Conservation (phyloP, 2,113 vertebrate genomes). For the Semicossyphus pulcher region DNA sequence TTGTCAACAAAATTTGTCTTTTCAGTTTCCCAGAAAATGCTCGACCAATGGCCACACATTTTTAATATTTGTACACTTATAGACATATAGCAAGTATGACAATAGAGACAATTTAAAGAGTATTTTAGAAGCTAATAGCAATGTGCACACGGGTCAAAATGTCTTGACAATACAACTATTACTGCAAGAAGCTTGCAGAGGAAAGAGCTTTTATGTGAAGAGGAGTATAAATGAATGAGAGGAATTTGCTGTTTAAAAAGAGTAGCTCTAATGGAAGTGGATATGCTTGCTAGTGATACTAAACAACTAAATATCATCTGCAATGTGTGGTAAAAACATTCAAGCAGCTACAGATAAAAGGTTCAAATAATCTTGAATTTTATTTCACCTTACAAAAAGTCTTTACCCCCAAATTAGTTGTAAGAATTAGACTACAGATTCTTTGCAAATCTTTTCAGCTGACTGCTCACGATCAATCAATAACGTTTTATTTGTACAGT, state of each 20-base stretch:
- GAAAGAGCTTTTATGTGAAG: too few relatives aligned
- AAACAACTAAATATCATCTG: too few relatives aligned
- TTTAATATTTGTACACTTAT: not conserved
- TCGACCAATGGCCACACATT: not conserved
- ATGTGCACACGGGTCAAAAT: not conserved
- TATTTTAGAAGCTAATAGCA: not conserved
- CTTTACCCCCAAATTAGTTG: too few relatives aligned
- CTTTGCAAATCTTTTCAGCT: too few relatives aligned
- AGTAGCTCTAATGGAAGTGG: not conserved
- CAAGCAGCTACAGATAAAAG: not conserved
- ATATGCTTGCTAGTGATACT: not conserved
- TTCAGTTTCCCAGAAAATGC: constrained; percentile 1
- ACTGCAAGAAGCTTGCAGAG: not conserved
- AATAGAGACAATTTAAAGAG: not conserved
- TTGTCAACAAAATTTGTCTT: not conserved
- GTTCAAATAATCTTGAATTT: not conserved
- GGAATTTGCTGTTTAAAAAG: not conserved
- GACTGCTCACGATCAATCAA: too few relatives aligned
- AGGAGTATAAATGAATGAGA: too few relatives aligned
- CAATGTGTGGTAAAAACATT: too few relatives aligned
- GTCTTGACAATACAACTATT: not conserved
- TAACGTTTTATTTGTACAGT: too few relatives aligned
- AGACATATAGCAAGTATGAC: not conserved
- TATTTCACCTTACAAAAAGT: too few relatives aligned
- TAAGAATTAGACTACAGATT: too few relatives aligned